A percentile compares a stretch with the other conserved stretches of the same genome.
Evolutionary conservation across 1,140 invertebrate genomes (phyloP).

Genomic region (Anthonomus grandis): DNA sequence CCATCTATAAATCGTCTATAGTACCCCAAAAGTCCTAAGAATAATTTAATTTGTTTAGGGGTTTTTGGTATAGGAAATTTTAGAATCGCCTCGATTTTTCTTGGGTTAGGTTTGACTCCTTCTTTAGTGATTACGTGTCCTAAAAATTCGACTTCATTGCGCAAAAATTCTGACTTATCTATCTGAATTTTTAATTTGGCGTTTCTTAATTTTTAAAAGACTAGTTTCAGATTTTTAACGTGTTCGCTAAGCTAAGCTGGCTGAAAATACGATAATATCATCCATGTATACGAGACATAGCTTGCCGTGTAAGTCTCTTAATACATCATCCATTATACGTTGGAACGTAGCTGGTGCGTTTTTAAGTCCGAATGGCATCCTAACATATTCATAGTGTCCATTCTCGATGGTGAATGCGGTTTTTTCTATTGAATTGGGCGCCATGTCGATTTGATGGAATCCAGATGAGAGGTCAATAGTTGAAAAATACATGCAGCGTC

Average conservation of each 20-base stretch:
- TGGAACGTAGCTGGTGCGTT: conserved; percentile 50
- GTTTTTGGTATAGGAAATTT: conserved; percentile 22
- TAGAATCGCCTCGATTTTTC: conserved; percentile 20
- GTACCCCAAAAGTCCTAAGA: conserved; percentile 12
- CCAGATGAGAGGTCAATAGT: conserved; percentile 8
- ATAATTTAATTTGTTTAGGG: conserved; percentile 21
- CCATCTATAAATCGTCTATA: conserved; percentile 20
- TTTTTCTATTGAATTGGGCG: conserved; percentile 37
- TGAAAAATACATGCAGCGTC: conserved; percentile 43
- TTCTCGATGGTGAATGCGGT: conserved; percentile 45
- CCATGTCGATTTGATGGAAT: conserved; percentile 12
- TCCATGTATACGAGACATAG: conserved; percentile 29
- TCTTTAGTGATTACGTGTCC: conserved; percentile 31
- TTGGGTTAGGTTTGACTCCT: conserved; percentile 34
- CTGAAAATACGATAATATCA: conserved; percentile 29
- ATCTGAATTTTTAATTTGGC: conserved; percentile 25
- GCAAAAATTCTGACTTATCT: conserved; percentile 16
- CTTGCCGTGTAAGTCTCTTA: conserved; percentile 38
- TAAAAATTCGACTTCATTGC: conserved; percentile 30
- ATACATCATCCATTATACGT: conserved; percentile 47
- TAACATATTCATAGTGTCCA: conserved; percentile 45
- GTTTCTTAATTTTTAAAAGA: conserved; percentile 10
- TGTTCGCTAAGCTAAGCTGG: conserved; percentile 22
- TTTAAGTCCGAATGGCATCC: conserved; percentile 49
- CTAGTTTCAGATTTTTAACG: conserved; percentile 3